Percentiles rank a stretch among this genome's conserved stretches.
These are phyloP conservation scores for Drosophila colorata DNA, from an alignment of 2,888 invertebrate species.

Conservation along the genomic window DNA sequence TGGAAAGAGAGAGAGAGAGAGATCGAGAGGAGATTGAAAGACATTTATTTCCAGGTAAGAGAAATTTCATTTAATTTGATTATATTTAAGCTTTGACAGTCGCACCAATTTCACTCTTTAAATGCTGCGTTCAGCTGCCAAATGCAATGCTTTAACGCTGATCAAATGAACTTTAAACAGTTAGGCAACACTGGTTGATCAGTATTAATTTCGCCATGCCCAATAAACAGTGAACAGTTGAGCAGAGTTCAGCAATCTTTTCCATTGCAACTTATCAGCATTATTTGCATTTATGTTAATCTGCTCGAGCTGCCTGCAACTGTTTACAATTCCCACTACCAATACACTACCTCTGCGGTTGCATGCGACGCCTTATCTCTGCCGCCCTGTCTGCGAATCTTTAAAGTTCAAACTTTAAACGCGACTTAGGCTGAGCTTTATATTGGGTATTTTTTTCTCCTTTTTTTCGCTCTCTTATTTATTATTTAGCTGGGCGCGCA, in stretches of 20 bases:
- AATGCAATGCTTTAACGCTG: no score
- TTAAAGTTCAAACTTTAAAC: constrained; percentile 19
- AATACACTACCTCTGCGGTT: not conserved
- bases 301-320: constrained; percentile 18
- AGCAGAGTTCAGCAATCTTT: constrained; percentile 16
- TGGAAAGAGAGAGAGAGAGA: no score
- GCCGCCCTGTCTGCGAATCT: constrained; percentile 5
- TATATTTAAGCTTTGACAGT: not conserved
- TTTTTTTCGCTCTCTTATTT: not conserved
- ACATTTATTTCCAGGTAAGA: no score
- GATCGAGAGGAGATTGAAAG: no score
- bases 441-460: no score
- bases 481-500: constrained; percentile 37
- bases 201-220: not conserved
- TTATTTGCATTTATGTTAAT: constrained; percentile 49
- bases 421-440: constrained; percentile 20
- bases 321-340: constrained; percentile 13
- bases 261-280: constrained; percentile 2
- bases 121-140: no score
- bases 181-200: constrained; percentile 8
- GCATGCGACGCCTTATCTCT: not conserved
- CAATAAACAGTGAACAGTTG: not conserved
- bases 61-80: no score
- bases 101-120: no score
- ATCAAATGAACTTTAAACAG: not conserved